These are phyloP conservation scores for Drosophila putrida DNA, from an alignment of 2,888 invertebrate genomes.

Conservation along the genomic window DNA sequence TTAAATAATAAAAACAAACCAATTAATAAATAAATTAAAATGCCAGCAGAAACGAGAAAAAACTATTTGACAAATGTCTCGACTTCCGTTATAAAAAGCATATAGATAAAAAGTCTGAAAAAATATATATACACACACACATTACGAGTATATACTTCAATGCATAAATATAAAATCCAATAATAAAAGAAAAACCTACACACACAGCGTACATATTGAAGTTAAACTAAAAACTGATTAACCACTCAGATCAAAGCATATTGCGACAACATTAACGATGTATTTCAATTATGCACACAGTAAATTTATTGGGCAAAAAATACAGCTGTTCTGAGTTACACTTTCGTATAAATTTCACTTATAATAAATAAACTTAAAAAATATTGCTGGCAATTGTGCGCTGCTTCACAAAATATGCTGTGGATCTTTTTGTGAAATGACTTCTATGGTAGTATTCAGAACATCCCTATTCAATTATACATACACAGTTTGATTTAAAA, in stretches of 20 bases:
- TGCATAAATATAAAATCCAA: conserved; percentile 34
- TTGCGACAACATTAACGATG: conserved; percentile 4
- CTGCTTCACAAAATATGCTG: not conserved
- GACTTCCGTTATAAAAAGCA: conserved; percentile 75
- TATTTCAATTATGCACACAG: conserved; percentile 21
- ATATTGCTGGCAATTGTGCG: not conserved
- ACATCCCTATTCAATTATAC: not conserved
- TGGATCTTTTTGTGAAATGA: too few species aligned
- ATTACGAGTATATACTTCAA: conserved; percentile 47
- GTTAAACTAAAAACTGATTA: conserved; percentile 11
- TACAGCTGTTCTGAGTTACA: not conserved
- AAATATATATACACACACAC: conserved; percentile 46
- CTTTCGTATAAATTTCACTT: not conserved
- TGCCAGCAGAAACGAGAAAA: conserved; percentile 47
- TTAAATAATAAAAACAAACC: conserved; percentile 40
- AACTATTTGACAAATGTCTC: conserved; percentile 72
- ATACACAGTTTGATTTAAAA: not conserved
- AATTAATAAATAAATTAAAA: conserved; percentile 38
- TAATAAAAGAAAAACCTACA: conserved; percentile 17
- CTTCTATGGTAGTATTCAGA: not conserved
- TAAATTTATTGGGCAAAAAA: conserved; percentile 11
- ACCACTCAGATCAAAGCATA: conserved; percentile 13
- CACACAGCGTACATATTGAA: conserved; percentile 23
- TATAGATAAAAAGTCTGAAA: conserved; percentile 76
- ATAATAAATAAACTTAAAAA: not conserved